Conservation (phyloP, 2,888 invertebrate genomes). For the Pristionchus entomophagus region DNA sequence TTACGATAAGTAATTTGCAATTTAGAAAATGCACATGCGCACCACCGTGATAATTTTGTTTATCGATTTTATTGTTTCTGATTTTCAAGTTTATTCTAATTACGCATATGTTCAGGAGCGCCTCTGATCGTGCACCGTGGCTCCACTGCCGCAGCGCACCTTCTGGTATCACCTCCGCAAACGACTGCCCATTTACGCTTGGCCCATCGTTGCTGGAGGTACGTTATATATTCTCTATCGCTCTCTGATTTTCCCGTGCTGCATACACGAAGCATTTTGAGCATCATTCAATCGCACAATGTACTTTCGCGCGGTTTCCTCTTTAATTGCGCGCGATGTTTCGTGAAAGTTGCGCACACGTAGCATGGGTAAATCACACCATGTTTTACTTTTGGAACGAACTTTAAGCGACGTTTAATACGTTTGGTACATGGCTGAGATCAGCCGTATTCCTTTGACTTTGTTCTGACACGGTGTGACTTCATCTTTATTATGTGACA, state of each 20-base stretch:
- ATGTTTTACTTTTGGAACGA: not conserved
- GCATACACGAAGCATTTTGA: too few species aligned
- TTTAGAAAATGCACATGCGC: not conserved
- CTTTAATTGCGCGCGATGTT: too few species aligned
- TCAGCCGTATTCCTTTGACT: too few species aligned
- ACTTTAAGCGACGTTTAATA: not conserved
- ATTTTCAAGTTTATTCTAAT: not conserved
- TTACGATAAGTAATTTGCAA: not conserved
- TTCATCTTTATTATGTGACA: too few species aligned
- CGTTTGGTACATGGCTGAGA: too few species aligned
- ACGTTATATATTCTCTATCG: not conserved
- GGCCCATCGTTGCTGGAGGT: slow-evolving; percentile 65
- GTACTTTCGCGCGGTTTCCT: too few species aligned
- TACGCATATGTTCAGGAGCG: not conserved
- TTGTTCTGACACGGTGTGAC: too few species aligned
- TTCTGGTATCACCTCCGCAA: slow-evolving; percentile 58
- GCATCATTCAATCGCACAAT: too few species aligned
- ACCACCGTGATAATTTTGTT: not conserved
- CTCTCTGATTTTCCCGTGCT: not conserved
- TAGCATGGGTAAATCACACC: not conserved
- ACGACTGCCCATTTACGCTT: slow-evolving; percentile 62
- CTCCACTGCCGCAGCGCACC: slow-evolving; percentile 39
- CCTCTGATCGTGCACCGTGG: slow-evolving; percentile 45
- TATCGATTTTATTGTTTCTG: not conserved
- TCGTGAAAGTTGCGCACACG: too few species aligned